These are phyloP conservation scores for Nymphalis c-album DNA, from an alignment of 2,888 invertebrate genomes.

Conservation along the genomic window DNA sequence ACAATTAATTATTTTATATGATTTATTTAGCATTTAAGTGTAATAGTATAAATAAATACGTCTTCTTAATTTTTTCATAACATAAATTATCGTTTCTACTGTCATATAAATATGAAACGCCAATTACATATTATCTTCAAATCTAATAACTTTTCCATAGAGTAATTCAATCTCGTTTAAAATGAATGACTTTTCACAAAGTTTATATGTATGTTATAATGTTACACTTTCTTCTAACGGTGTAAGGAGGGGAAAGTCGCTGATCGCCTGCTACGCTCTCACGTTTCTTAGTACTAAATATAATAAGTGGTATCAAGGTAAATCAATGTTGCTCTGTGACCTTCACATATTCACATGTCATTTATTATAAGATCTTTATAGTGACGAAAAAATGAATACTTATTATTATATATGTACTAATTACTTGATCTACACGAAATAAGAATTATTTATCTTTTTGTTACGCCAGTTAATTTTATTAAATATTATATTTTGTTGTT, in stretches of 20 bases:
- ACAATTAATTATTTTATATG: neutral
- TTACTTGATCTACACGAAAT: no score
- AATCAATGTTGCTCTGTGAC: conserved; percentile 2
- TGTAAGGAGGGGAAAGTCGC: conserved; percentile 17
- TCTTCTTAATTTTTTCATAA: neutral
- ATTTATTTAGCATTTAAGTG: neutral
- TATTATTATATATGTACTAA: no score
- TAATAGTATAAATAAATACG: neutral
- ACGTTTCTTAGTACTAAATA: conserved; percentile 9
- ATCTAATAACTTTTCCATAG: conserved; percentile 7
- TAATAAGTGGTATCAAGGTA: conserved; percentile 10
- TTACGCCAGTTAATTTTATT: no score
- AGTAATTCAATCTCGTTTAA: conserved; percentile 11
- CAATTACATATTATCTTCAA: conserved; percentile 2
- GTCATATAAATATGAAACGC: neutral
- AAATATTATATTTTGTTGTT: no score
- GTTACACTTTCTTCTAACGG: conserved; percentile 26
- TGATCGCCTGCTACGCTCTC: conserved; percentile 10
- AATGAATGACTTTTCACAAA: conserved; percentile 13
- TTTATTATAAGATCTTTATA: neutral
- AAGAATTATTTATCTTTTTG: no score
- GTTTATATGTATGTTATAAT: conserved; percentile 10
- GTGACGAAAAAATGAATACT: no score
- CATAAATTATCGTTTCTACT: neutral
- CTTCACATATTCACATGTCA: neutral